Conservation (phyloP, 2,888 invertebrate species). For the Drosophila antonietae region DNA sequence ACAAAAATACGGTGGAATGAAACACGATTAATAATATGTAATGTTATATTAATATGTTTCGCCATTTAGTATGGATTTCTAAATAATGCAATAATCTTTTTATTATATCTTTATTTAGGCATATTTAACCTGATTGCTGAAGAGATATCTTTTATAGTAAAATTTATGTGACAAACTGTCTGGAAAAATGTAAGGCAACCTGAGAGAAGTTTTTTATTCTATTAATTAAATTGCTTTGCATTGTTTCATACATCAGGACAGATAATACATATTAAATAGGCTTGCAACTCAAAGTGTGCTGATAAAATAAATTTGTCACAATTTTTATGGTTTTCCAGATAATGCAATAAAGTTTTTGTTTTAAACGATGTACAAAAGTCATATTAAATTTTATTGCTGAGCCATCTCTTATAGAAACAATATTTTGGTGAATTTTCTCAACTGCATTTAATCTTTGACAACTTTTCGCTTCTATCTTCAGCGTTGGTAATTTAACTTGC, state of each 20-base stretch:
- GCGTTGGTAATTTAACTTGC: conserved; percentile 42
- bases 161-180: no score
- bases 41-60: no score
- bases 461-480: conserved; percentile 17
- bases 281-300: neutral
- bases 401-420: conserved; percentile 8
- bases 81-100: no score
- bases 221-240: no score
- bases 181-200: no score
- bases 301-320: neutral
- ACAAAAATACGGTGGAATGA: neutral
- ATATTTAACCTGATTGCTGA: no score
- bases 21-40: no score
- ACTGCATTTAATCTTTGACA: conserved; percentile 34
- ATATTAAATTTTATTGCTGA: conserved; percentile 6
- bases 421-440: conserved; percentile 8
- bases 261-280: neutral
- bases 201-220: no score
- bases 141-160: no score
- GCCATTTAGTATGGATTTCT: no score
- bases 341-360: conserved; percentile 12
- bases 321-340: neutral
- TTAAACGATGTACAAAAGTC: neutral
- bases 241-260: no score
- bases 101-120: no score